These are phyloP conservation scores for Merluccius polli DNA, from an alignment of 2,797 vertebrate species.

Conservation along the genomic window DNA sequence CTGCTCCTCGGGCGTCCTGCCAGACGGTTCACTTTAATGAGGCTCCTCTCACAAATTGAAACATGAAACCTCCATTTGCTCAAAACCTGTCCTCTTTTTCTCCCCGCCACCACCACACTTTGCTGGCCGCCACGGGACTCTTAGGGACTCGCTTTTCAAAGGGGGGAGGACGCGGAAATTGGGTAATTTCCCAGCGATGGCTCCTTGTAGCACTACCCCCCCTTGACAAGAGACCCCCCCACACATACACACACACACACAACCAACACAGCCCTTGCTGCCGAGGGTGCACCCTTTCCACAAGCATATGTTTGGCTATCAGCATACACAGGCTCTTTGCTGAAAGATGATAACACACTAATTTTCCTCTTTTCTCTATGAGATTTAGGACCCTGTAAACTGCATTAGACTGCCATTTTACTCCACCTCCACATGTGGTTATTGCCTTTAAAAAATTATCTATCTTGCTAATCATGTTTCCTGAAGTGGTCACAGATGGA, in stretches of 20 bases:
- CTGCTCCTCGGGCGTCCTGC: neutral
- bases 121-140: neutral
- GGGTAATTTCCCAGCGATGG: neutral
- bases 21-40: neutral
- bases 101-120: neutral
- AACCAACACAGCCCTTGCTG: neutral
- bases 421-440: neutral
- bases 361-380: neutral
- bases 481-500: neutral
- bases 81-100: neutral
- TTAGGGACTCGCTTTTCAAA: neutral
- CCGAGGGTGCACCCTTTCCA: neutral
- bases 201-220: neutral
- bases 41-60: constrained; percentile 5
- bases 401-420: neutral
- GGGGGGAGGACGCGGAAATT: neutral
- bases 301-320: neutral
- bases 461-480: neutral
- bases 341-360: neutral
- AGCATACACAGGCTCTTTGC: neutral
- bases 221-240: neutral
- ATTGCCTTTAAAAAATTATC: neutral
- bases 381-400: neutral
- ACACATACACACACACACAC: neutral
- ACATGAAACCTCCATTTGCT: constrained; percentile 9